These are phyloP conservation scores for Ectemnius lituratus DNA, from an alignment of 2,888 invertebrate genomes.

Conservation along the genomic window DNA sequence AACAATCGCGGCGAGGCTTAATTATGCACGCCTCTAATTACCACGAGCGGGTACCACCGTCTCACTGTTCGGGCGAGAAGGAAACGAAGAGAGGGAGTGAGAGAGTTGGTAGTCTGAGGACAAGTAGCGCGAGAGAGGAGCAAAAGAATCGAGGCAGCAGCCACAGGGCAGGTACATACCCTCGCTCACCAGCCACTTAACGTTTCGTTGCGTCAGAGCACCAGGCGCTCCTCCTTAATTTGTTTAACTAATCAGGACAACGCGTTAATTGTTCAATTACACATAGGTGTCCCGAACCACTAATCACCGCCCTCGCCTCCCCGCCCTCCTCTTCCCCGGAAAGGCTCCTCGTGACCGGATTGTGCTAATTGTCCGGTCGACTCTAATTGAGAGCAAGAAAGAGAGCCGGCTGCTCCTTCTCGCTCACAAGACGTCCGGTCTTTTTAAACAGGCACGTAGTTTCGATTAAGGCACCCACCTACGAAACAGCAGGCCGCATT, in stretches of 20 bases:
- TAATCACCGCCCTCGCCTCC: slow-evolving; percentile 43
- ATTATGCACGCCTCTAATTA: slow-evolving; percentile 77
- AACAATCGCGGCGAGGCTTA: slow-evolving; percentile 72
- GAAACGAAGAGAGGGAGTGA: slow-evolving; percentile 3
- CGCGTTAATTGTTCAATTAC: slow-evolving; percentile 74
- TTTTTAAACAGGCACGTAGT: slow-evolving; percentile 42
- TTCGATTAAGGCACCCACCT: slow-evolving; percentile 56
- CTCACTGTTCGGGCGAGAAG: slow-evolving; percentile 13
- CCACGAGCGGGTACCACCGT: slow-evolving; percentile 54
- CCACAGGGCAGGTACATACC: slow-evolving; percentile 12
- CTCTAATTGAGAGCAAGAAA: slow-evolving; percentile 54
- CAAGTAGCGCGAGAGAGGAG: neutral
- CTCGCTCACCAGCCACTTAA: slow-evolving; percentile 61
- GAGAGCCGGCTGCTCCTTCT: slow-evolving; percentile 22
- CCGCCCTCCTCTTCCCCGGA: neutral
- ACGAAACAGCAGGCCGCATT: slow-evolving; percentile 52
- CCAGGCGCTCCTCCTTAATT: slow-evolving; percentile 64
- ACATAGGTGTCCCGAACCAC: slow-evolving; percentile 56
- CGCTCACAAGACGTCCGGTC: slow-evolving; percentile 34
- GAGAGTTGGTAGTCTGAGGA: neutral
- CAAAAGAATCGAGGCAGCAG: neutral
- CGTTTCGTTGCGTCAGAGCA: slow-evolving; percentile 63
- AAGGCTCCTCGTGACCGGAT: slow-evolving; percentile 50
- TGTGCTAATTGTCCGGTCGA: slow-evolving; percentile 60
- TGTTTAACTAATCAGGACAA: slow-evolving; percentile 73